These are phyloP conservation scores for Picathartes gymnocephalus DNA, from an alignment of 2,113 vertebrate species.

Conservation along the genomic window DNA sequence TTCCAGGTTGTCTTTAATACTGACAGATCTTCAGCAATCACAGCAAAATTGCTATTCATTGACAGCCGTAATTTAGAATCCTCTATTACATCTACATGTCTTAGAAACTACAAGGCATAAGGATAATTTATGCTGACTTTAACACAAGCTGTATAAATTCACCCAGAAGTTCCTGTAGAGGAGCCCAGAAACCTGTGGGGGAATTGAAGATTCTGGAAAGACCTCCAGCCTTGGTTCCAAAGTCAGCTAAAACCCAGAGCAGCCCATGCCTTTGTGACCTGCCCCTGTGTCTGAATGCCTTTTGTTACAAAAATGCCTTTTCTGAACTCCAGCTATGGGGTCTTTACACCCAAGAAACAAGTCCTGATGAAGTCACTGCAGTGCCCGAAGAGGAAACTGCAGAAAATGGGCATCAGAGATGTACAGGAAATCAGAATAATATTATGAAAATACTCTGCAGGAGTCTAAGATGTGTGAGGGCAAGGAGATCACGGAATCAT, in stretches of 20 bases:
- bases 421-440: background rate
- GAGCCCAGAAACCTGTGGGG: constrained; percentile 26
- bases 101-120: constrained; percentile 52
- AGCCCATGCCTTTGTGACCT: background rate
- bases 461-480: background rate
- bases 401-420: background rate
- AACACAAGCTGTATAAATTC: constrained; percentile 57
- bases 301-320: background rate
- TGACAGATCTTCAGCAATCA: constrained; percentile 49
- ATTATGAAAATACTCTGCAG: background rate
- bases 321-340: background rate
- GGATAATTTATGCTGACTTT: constrained; percentile 63
- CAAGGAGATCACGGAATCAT: background rate
- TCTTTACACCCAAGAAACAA: fast-evolving
- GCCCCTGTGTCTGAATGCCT: background rate
- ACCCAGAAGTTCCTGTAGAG: constrained; percentile 40
- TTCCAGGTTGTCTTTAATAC: constrained; percentile 64
- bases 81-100: constrained; percentile 40
- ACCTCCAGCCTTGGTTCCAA: background rate
- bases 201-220: constrained; percentile 31
- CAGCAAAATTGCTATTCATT: constrained; percentile 50
- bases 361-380: background rate
- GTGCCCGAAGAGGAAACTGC: background rate
- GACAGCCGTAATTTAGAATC: constrained; percentile 60
- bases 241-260: background rate